Conservation (phyloP, 2,113 vertebrate species). For the Arothron firmamentum region DNA sequence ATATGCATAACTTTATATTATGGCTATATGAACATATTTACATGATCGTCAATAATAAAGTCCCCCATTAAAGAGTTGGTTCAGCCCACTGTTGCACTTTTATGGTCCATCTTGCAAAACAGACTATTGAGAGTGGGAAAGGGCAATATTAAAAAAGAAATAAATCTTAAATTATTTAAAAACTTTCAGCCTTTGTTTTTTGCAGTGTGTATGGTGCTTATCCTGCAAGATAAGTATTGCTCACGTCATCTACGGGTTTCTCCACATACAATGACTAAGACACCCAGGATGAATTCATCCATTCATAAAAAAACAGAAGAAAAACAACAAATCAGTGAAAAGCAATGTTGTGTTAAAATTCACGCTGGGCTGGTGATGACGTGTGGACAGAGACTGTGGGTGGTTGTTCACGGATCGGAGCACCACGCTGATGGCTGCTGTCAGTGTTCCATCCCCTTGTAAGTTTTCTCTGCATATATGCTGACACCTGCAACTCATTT, state of each 20-base stretch:
- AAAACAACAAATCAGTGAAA: constrained; percentile 60
- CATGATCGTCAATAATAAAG: no score
- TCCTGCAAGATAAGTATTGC: neutral
- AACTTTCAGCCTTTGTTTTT: neutral
- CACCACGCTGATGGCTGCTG: constrained; percentile 45
- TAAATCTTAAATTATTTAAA: neutral
- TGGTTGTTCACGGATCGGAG: constrained; percentile 24
- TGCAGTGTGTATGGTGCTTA: neutral
- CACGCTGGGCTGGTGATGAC: constrained; percentile 30
- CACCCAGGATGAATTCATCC: constrained; percentile 48
- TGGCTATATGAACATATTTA: no score
- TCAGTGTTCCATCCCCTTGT: constrained; percentile 35
- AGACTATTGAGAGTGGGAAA: no score
- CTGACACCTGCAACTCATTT: constrained; percentile 11
- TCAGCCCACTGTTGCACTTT: no score
- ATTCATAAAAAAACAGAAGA: constrained; percentile 29
- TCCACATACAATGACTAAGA: constrained; percentile 25
- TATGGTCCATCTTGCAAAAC: no score
- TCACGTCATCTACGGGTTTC: neutral
- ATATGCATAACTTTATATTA: no score
- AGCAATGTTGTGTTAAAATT: constrained; percentile 52
- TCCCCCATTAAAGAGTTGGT: no score
- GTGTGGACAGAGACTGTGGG: constrained; percentile 28
- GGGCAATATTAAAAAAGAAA: no score
- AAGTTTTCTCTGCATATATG: constrained; percentile 12